Conservation (phyloP, 1,140 invertebrate species). For the Leucophenga varia region DNA sequence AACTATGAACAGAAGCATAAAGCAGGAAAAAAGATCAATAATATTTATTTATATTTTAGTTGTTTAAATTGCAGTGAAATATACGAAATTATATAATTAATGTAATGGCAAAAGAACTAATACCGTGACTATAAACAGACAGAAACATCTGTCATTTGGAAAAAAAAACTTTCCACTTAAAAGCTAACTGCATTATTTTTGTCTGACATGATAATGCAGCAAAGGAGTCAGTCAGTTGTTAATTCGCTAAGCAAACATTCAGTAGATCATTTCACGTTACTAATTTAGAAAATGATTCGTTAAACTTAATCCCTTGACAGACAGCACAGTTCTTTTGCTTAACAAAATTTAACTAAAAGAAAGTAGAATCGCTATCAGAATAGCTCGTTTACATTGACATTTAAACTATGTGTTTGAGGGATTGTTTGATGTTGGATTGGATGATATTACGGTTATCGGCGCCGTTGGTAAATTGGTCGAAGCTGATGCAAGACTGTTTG, state of each 20-base stretch:
- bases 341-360: no score
- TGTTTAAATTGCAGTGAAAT: no score
- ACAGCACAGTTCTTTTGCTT: background rate
- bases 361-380: no score
- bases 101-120: no score
- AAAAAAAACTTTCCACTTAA: constrained; percentile 41
- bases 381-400: constrained; percentile 6
- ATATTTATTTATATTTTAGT: no score
- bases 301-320: no score
- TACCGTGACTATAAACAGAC: constrained; percentile 42
- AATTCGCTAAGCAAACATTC: background rate
- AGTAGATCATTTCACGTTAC: no score
- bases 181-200: constrained; percentile 29
- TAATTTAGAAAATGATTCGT: no score
- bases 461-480: no score
- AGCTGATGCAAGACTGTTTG: no score
- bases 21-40: no score
- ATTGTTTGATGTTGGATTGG: constrained; percentile 12
- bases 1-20: constrained; percentile 31
- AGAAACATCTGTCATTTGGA: constrained; percentile 32
- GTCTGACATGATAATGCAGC: constrained; percentile 1
- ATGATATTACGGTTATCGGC: constrained; percentile 3
- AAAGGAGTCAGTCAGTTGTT: background rate
- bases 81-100: no score
- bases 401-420: constrained; percentile 30